These are phyloP conservation scores for Sardina pilchardus DNA, from an alignment of 2,113 vertebrate species.

Conservation along the genomic window DNA sequence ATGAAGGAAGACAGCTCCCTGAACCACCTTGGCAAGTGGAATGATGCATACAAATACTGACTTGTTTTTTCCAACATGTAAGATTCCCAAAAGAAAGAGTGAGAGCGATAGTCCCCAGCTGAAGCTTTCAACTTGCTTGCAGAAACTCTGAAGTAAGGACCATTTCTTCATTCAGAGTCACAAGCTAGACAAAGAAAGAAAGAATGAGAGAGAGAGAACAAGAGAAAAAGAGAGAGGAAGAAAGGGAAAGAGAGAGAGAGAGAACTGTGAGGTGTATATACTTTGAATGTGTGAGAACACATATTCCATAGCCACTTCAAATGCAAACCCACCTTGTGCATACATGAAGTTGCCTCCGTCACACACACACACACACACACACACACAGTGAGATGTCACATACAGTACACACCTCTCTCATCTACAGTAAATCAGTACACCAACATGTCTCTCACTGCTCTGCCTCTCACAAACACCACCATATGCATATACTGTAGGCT, in stretches of 20 bases:
- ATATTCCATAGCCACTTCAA: not conserved
- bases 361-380: not conserved
- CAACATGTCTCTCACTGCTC: not conserved
- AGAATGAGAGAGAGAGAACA: not conserved
- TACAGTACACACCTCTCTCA: not conserved
- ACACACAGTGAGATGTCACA: too few species aligned
- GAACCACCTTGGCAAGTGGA: not conserved
- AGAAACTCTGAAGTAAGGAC: not conserved
- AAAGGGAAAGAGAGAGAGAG: not conserved
- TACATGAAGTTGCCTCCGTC: not conserved
- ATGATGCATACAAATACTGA: not conserved
- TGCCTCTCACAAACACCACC: not conserved
- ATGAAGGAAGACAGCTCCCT: not conserved
- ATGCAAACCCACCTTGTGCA: not conserved
- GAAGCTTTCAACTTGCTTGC: constrained; percentile 11
- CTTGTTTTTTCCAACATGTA: not conserved
- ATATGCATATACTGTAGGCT: not conserved
- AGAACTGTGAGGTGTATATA: not conserved
- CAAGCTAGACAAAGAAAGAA: not conserved
- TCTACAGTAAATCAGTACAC: not conserved
- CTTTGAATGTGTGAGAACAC: not conserved
- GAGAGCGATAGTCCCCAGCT: not conserved
- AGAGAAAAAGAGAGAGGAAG: not conserved
- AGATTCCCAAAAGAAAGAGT: not conserved
- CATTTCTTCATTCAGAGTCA: not conserved